phyloP scores from a whole-genome alignment of 2,113 vertebrate species.

The Sturnus vulgaris region DNA sequence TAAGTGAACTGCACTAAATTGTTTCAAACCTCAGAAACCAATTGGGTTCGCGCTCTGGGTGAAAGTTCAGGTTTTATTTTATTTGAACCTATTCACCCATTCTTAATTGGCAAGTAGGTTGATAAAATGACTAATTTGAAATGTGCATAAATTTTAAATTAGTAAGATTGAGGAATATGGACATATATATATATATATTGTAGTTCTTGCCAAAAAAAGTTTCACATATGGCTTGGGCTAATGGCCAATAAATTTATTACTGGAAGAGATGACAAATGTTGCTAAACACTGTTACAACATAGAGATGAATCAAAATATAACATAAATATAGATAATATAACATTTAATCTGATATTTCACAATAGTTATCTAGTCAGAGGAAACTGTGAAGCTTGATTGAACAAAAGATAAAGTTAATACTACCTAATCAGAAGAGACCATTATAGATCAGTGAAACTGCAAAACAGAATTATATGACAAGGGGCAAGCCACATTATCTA shows the following conservation, averaged over 20 bases:
- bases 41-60: neutral
- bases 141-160: conserved; percentile 40
- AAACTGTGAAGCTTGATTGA: conserved; percentile 86
- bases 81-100: conserved; percentile 9
- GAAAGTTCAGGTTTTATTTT: conserved; percentile 38
- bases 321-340: conserved; percentile 55
- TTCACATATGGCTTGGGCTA: conserved; percentile 8
- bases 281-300: conserved; percentile 40
- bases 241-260: conserved; percentile 40
- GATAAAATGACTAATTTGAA: conserved; percentile 36
- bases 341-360: conserved; percentile 64
- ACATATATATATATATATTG: neutral
- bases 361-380: conserved; percentile 72
- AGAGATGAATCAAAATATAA: conserved; percentile 55
- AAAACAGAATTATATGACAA: conserved; percentile 94
- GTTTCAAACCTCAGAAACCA: conserved; percentile 13
- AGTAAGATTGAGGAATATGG: neutral
- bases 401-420: conserved; percentile 94
- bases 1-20: conserved; percentile 10
- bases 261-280: conserved; percentile 44
- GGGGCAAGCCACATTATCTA: conserved; percentile 94
- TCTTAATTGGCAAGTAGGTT: conserved; percentile 44
- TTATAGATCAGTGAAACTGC: conserved; percentile 97
- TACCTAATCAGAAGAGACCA: conserved; percentile 96
- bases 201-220: neutral